Evolutionary conservation across 2,113 vertebrate species (phyloP), one percentile per base, ranked within the genome.

Genomic region (Trinectes maculatus): DNA sequence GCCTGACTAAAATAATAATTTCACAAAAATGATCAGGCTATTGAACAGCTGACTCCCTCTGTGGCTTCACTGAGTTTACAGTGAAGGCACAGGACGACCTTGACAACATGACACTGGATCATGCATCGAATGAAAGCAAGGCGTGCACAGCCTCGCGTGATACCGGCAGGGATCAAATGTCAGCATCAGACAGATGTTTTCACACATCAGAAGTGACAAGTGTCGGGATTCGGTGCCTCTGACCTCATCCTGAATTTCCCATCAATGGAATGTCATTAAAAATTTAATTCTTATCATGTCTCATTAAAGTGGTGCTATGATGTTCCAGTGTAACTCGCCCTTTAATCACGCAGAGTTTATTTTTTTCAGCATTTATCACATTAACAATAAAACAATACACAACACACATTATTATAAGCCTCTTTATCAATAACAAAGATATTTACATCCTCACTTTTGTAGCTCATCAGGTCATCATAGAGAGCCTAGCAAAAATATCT

Each of bases 181-280:
- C 37, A 69, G 47, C 28, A 40, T 61, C 47, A 43, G 39, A 62
- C 61, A 53, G 44, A 49, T 10, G 1, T 33, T 64, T 79, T 71
- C 78, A 69, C 71, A 74, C 65, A 53, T 67, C 60, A 19, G 22
- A 77, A 33, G 53, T 68, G 69, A 12, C 25, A 65, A 51, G 59
- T 76, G 39, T 49, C 28, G 56, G 28, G 11, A 15, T 18, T 48
- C 51, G 57, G 8, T 15, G 8, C 2, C 11, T 59, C 49, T 72
- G 48, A 71, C 18, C 67, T 44, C 36, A 12, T 28, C 40, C 9
- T 5, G 39, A 16, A 51, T 12, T 18, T 25, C 46, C 15, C 52
- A 18, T 31, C 19, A 10, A 8, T 21, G 18, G 42, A 25, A 18
- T 21, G 31, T 31, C 42, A 46, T 37, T 37, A 49, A 24, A n/a